phyloP scores from a whole-genome alignment of 2,797 vertebrate genomes.

The Emydoidea blandingii region DNA sequence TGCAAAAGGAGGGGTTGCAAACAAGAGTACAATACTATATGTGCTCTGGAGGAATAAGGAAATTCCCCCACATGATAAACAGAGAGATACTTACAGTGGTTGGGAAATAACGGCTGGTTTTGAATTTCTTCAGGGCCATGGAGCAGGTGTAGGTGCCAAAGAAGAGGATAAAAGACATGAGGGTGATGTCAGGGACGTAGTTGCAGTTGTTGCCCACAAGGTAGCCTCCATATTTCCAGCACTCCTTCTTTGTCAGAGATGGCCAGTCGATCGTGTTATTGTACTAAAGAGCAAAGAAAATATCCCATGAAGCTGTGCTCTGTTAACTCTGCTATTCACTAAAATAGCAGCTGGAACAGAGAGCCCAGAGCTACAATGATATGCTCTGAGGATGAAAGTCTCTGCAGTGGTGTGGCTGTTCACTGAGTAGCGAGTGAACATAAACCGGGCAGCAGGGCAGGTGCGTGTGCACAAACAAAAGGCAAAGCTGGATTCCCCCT shows the following conservation, averaged over 20 bases:
- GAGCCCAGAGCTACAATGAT: background rate
- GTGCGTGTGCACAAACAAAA: background rate
- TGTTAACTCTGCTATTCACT: background rate
- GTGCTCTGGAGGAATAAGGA: background rate
- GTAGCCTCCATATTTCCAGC: slow-evolving; percentile 88
- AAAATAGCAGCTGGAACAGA: background rate
- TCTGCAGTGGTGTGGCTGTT: background rate
- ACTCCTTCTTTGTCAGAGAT: slow-evolving; percentile 87
- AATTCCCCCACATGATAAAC: accelerated
- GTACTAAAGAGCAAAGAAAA: slow-evolving; percentile 64
- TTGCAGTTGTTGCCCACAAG: slow-evolving; percentile 90
- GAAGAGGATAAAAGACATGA: slow-evolving; percentile 98
- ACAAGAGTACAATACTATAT: background rate
- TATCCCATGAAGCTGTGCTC: accelerated
- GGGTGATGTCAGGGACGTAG: slow-evolving; percentile 93
- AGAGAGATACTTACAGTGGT: slow-evolving; percentile 89
- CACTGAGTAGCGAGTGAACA: background rate
- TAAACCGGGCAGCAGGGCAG: background rate
- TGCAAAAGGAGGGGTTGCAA: background rate
- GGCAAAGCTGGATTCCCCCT: background rate
- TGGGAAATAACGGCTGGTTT: slow-evolving; percentile 95
- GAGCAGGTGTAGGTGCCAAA: slow-evolving; percentile 96
- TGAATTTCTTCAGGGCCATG: slow-evolving; percentile 98
- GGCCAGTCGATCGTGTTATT: slow-evolving; percentile 89
- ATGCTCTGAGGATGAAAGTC: background rate